Base-by-base conservation (phyloP, 2,797 vertebrate species). In the Cyprinella venusta region DNA sequence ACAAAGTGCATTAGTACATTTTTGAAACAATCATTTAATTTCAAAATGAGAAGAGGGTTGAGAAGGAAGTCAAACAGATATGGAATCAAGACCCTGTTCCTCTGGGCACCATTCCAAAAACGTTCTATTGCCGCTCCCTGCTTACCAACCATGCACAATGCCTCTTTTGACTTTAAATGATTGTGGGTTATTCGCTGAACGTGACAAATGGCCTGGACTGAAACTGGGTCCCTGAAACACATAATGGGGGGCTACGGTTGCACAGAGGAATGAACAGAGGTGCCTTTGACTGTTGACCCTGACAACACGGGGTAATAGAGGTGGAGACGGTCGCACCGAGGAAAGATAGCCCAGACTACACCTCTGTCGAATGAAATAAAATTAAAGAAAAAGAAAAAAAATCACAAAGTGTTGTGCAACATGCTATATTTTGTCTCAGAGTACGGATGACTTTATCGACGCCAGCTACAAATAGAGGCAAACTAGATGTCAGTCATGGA, bases 201-300 rank as follows among this genome's bases (percentile, higher is more conserved):
- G 86, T 90, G 91, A 91, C 87, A 90, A 88, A 92, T 93, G 84
- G 89, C 88, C 87, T 90, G 86, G 45, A 80, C 81, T 84, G 78
- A 87, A 83, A 80, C 88, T 81, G 72, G 59, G 86, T 84, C 87
- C 89, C 79, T 85, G 56, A 54, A 63, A 86, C 79, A 79, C 77
- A 80, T 87, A 86, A 86, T 87, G 80, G 64, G 76, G 76, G 79
- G 78, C 85, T 80, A 79, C 33, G 67, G 82, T 87, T 87, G 85
- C 76, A 77, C 86, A 79, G 38, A 61, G 84, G 88, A 81, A 77
- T 77, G 80, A 83, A 81, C 61, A 61, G 84, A 87, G 87, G 85
- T 89, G 88, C 87, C 89, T 86, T 89, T 86, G 65, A 75, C 76
- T 76, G 63, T 83, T 87, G 88, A 88, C 87, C 88, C 86, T 48